phyloP scores from a whole-genome alignment of 1,140 invertebrate species.

The Dryas iulia region DNA sequence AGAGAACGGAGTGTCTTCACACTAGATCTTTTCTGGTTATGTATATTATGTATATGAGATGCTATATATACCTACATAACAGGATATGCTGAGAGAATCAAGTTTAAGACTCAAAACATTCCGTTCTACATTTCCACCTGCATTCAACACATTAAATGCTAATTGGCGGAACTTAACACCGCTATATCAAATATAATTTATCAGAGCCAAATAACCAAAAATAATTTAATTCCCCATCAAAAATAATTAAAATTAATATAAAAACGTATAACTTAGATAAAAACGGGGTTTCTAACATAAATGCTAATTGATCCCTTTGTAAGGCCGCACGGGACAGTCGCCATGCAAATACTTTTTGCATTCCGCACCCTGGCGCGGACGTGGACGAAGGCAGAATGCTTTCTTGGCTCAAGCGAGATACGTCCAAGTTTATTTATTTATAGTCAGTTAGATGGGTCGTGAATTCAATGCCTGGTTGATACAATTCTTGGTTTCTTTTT shows the following conservation, averaged over 20 bases:
- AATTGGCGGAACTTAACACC: not conserved
- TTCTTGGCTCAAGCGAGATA: not conserved
- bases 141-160: no score
- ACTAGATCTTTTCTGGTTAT: no score
- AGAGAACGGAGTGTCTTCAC: no score
- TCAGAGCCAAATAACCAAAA: no score
- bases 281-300: constrained; percentile 50
- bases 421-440: constrained; percentile 3
- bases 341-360: constrained; percentile 60
- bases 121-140: no score
- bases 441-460: not conserved
- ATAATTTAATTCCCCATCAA: no score
- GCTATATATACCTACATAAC: no score
- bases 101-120: no score
- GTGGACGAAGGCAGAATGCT: constrained; percentile 25
- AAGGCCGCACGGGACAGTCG: constrained; percentile 52
- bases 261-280: constrained; percentile 13
- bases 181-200: no score
- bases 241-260: no score
- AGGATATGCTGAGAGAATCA: no score
- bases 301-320: constrained; percentile 66
- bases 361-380: constrained; percentile 36
- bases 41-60: no score
- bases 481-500: not conserved
- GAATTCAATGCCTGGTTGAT: not conserved